A percentile compares a stretch with the other conserved stretches of the same genome.
Conservation (phyloP, 2,113 vertebrate genomes). For the Stegostoma tigrinum region DNA sequence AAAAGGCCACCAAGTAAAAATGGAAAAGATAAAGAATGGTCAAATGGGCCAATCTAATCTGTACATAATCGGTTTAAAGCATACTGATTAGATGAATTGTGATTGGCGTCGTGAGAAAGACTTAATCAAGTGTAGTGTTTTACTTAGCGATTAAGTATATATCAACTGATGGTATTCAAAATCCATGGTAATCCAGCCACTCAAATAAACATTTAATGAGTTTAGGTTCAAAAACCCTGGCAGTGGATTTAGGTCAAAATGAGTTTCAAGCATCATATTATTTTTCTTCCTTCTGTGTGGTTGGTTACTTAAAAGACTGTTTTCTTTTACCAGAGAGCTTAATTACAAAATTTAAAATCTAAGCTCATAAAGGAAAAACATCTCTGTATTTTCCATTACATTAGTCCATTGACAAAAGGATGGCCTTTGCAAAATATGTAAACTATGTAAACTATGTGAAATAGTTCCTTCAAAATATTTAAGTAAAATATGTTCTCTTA, state of each 20-base stretch:
- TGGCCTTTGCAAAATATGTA: no score
- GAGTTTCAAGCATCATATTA: constrained; percentile 16
- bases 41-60: constrained; percentile 30
- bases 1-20: constrained; percentile 24
- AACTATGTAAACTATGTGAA: no score
- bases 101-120: constrained; percentile 97
- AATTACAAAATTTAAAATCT: constrained; percentile 26
- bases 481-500: background rate
- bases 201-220: constrained; percentile 95
- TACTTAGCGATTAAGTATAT: constrained; percentile 98
- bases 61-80: constrained; percentile 74
- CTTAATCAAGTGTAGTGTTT: constrained; percentile 99
- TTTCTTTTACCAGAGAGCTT: constrained; percentile 14
- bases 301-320: background rate
- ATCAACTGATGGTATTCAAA: constrained; percentile 82
- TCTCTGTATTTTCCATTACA: background rate
- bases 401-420: background rate
- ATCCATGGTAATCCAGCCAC: constrained; percentile 76
- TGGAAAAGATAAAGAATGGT: constrained; percentile 25
- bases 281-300: background rate
- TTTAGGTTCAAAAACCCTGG: constrained; percentile 73
- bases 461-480: background rate
- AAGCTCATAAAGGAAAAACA: background rate
- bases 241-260: constrained; percentile 72
- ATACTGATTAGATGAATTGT: constrained; percentile 99